Conservation (phyloP, 2,113 vertebrate species). For the Ellobius talpinus region DNA sequence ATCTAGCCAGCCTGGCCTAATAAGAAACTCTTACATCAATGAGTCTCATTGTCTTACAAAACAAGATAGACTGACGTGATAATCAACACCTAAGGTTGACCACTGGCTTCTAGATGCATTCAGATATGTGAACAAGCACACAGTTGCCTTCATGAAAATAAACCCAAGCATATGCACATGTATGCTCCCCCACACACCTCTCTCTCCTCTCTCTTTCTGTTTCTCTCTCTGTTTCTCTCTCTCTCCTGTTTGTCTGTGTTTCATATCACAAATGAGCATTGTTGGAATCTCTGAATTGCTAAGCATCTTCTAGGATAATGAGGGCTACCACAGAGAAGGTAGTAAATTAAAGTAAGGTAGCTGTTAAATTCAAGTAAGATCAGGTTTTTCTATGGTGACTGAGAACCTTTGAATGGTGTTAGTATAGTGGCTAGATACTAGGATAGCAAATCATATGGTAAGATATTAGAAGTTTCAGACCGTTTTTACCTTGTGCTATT, state of each 20-base stretch:
- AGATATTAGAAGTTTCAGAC: not conserved
- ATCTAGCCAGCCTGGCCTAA: not conserved
- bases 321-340: not conserved
- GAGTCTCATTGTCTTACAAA: not conserved
- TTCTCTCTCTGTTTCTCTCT: not conserved
- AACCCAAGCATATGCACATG: not conserved
- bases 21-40: not conserved
- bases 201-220: not conserved
- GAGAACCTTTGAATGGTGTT: too few species aligned
- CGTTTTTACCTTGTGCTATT: accelerated
- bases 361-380: not conserved
- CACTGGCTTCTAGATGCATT: not conserved
- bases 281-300: not conserved
- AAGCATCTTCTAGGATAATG: not conserved
- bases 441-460: not conserved
- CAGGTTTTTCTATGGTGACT: not conserved
- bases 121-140: too few species aligned
- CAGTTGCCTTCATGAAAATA: not conserved
- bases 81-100: not conserved
- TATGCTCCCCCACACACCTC: not conserved
- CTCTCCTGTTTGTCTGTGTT: not conserved
- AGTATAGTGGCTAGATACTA: not conserved
- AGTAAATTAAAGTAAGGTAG: not conserved
- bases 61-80: not conserved
- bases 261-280: not conserved